Evolutionary conservation across 2,797 vertebrate species (phyloP).

Genomic region (Setipinna tenuifilis): DNA sequence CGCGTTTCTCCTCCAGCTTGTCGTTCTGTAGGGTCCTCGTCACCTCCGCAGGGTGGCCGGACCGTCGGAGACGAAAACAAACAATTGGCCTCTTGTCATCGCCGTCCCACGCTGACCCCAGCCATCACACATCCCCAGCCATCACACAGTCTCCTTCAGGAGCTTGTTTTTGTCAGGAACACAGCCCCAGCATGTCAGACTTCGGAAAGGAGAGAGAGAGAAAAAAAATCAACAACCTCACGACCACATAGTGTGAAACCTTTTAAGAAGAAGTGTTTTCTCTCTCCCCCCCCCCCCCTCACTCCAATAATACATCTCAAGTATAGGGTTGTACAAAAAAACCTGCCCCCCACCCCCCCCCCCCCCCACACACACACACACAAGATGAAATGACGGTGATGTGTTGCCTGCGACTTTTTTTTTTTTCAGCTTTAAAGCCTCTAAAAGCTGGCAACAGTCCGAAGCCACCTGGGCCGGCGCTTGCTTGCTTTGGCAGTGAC

Average conservation of each 20-base stretch:
- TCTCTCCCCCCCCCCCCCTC: neutral
- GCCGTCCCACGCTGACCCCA: no score
- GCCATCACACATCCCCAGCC: neutral
- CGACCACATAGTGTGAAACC: slow-evolving; percentile 8
- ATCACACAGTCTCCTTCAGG: neutral
- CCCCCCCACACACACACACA: no score
- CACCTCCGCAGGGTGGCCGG: slow-evolving; percentile 43
- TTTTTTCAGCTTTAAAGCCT: neutral
- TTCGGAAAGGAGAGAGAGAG: neutral
- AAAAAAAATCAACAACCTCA: neutral
- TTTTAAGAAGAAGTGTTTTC: neutral
- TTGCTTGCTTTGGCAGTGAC: neutral
- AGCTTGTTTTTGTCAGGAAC: neutral
- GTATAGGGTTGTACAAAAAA: neutral
- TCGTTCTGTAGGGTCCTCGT: slow-evolving; percentile 19
- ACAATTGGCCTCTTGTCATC: neutral
- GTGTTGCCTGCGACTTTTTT: neutral
- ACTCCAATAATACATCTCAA: neutral
- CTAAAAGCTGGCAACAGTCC: slow-evolving; percentile 9
- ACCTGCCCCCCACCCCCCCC: no score
- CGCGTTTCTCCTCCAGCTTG: slow-evolving; percentile 51
- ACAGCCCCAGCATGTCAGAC: neutral
- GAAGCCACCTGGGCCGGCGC: neutral
- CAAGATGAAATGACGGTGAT: neutral
- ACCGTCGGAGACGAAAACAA: neutral